Evolutionary conservation across 2,797 vertebrate genomes (phyloP), one percentile per base, ranked within the genome.

Genomic region (Gouania willdenowi): DNA sequence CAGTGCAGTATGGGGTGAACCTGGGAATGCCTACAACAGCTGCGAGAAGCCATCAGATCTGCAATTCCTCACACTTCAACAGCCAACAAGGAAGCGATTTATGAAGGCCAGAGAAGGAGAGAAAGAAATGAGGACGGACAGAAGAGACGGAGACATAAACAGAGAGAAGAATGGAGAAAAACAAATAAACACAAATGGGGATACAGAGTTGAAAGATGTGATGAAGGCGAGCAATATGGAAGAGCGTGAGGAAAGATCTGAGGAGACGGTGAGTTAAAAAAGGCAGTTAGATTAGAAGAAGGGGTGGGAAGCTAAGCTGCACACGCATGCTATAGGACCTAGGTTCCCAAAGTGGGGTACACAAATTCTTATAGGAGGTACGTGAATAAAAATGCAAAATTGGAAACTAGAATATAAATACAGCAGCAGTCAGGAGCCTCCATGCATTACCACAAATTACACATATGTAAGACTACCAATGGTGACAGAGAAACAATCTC

Each of bases 11-110:
- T n/a, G 61, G 66, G 58, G 46, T 68, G 55, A 77, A 77, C 63
- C 69, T 48, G 63, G 66, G 58, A 58, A 71, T 46, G 61, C 34
- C 71, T 41, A 62, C 53, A 58, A 66, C 80, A 84, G 84, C 84
- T 86, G 84, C 68, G 68, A 77, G 80, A 66, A 75, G 65, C 51
- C 65, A 54, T 84, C 80, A 72, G 67, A 79, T 73, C 77, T 74
- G 75, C 77, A 80, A 78, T 81, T 83, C 73, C 69, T 77, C 71
- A 81, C 85, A 85, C 82, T 75, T 83, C 79, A 81, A 75, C 82
- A 79, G 77, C 71, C 73, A 83, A 81, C 68, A 26, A 82, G 77
- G 73, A 55, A 54, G 58, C 58, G 60, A 85, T 85, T 83, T 86
- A 84, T 56, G 77, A 37, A 17, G 21, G 26, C 37, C 9, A 17